Evolutionary conservation across 2,888 invertebrate genomes (phyloP).

Genomic region (Aphidius colemani): DNA sequence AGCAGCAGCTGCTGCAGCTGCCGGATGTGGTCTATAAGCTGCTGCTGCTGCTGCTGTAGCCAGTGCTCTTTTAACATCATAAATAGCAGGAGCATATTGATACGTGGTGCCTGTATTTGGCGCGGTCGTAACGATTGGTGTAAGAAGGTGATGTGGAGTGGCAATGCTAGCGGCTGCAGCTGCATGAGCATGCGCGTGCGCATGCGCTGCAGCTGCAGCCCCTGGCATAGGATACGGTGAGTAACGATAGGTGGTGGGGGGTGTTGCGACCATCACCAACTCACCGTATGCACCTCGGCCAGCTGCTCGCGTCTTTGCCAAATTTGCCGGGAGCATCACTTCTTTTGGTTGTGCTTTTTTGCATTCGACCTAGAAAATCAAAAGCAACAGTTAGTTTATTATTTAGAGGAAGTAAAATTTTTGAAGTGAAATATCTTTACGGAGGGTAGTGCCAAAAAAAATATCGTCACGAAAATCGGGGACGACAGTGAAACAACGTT

Average conservation of each 20-base stretch:
- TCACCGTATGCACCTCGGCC: constrained; percentile 97
- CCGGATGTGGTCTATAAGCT: constrained; percentile 64
- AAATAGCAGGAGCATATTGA: constrained; percentile 54
- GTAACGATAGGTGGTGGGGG: constrained; percentile 64
- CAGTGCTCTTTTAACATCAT: constrained; percentile 64
- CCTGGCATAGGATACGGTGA: constrained; percentile 61
- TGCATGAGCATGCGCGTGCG: constrained; percentile 24
- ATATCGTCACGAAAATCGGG: too few species aligned
- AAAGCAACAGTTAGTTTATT: neutral
- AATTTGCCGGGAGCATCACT: constrained; percentile 97
- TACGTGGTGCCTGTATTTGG: constrained; percentile 51
- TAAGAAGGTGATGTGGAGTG: constrained; percentile 54
- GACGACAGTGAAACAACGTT: too few species aligned
- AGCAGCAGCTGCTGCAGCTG: constrained; percentile 51
- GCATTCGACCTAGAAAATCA: constrained; percentile 89
- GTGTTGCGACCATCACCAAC: constrained; percentile 86
- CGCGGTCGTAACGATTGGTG: constrained; percentile 53
- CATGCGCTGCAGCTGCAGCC: constrained; percentile 55
- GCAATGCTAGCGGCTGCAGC: constrained; percentile 63
- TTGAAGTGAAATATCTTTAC: too few species aligned
- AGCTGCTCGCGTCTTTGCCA: constrained; percentile 94
- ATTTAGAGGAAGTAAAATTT: constrained; percentile 37
- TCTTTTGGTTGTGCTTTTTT: constrained; percentile 99
- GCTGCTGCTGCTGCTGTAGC: constrained; percentile 70
- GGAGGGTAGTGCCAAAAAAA: too few species aligned